Conservation (phyloP, 2,888 invertebrate genomes). For the Sinhomidia bicolor region DNA sequence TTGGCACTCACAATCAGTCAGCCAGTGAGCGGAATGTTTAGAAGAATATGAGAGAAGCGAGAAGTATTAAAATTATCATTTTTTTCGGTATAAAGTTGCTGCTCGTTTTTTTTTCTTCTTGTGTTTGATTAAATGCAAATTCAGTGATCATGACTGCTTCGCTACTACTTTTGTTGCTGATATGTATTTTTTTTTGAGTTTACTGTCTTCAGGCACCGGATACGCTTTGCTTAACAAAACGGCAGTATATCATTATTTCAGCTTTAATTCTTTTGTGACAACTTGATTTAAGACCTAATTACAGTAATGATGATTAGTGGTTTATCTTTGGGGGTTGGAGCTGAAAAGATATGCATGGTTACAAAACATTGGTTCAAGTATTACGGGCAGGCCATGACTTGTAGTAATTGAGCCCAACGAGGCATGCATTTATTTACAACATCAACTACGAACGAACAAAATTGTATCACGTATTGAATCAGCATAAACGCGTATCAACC, state of each 20-base stretch:
- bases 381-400: constrained; percentile 72
- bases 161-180: too few relatives aligned
- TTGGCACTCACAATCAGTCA: too few relatives aligned
- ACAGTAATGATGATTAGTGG: constrained; percentile 73
- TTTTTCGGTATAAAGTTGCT: background rate
- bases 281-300: constrained; percentile 76
- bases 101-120: too few relatives aligned
- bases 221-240: constrained; percentile 45
- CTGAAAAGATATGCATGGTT: constrained; percentile 28
- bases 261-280: constrained; percentile 65
- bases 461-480: too few relatives aligned
- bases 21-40: background rate
- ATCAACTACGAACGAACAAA: too few relatives aligned
- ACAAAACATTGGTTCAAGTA: constrained; percentile 58
- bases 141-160: background rate
- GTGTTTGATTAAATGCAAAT: background rate
- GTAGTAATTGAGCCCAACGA: constrained; percentile 72
- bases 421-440: constrained; percentile 4
- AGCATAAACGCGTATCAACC: too few relatives aligned
- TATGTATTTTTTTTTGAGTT: background rate
- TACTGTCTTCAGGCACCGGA: background rate
- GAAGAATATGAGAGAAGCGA: background rate
- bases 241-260: constrained; percentile 54
- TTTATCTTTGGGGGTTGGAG: constrained; percentile 61
- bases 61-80: background rate